Evolutionary conservation across 2,797 vertebrate species (phyloP).

Genomic region (Taeniopygia guttata): DNA sequence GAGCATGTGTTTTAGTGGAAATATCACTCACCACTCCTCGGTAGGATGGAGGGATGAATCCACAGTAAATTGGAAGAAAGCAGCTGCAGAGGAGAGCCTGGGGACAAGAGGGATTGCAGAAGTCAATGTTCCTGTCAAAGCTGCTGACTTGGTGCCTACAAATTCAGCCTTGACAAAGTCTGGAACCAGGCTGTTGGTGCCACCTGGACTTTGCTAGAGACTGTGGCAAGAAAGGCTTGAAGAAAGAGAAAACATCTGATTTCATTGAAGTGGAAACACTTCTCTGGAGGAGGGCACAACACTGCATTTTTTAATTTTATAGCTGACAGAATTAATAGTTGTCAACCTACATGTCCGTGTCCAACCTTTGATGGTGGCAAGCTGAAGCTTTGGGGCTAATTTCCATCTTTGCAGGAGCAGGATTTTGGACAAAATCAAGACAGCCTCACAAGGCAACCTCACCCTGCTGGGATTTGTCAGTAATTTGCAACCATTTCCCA

Average conservation of each 20-base stretch:
- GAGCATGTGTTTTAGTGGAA: background rate
- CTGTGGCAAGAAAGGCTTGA: background rate
- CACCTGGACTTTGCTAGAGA: background rate
- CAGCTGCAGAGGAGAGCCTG: slow-evolving; percentile 91
- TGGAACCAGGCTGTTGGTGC: background rate
- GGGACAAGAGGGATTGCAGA: background rate
- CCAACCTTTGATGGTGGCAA: background rate
- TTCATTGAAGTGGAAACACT: background rate
- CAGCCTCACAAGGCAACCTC: background rate
- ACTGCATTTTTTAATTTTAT: background rate
- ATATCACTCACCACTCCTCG: slow-evolving; percentile 73
- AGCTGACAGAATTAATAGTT: background rate
- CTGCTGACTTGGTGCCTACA: background rate
- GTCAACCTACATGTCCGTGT: background rate
- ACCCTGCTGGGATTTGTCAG: background rate
- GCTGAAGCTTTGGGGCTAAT: background rate
- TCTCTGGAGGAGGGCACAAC: background rate
- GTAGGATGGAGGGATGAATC: slow-evolving; percentile 81
- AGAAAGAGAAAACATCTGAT: background rate
- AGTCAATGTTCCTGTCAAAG: background rate
- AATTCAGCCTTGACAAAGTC: background rate
- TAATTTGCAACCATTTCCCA: background rate
- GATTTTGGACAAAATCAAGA: background rate
- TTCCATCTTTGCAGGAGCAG: background rate
- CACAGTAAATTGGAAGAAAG: slow-evolving; percentile 88